Evolutionary conservation across 2,888 invertebrate genomes (phyloP).

Genomic region (Atrina japonica): DNA sequence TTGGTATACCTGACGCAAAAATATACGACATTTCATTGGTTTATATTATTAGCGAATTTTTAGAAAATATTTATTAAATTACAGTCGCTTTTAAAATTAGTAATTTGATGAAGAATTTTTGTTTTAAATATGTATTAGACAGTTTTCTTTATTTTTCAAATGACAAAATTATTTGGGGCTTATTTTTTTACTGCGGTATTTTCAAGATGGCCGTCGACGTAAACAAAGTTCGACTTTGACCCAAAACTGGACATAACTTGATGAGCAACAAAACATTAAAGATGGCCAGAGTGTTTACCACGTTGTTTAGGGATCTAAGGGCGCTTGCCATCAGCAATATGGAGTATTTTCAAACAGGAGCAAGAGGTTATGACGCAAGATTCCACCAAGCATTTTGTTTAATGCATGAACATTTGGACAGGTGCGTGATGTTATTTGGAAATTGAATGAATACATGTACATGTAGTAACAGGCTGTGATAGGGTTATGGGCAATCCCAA

Average conservation of each 20-base stretch:
- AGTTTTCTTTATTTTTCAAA: too few species aligned
- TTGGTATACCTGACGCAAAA: background rate
- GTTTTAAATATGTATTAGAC: too few species aligned
- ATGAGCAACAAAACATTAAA: conserved; percentile 1
- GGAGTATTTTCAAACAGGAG: conserved; percentile 75
- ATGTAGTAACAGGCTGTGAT: too few species aligned
- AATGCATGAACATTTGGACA: conserved; percentile 85
- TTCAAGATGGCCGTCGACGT: conserved; percentile 47
- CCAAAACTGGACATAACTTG: background rate
- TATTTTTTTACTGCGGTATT: conserved; percentile 16
- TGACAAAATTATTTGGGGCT: background rate
- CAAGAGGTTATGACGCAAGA: conserved; percentile 68
- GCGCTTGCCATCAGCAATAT: conserved; percentile 72
- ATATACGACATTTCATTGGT: conserved; percentile 5
- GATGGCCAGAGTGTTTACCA: conserved; percentile 47
- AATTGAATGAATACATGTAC: background rate
- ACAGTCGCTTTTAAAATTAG: too few species aligned
- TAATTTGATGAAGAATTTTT: too few species aligned
- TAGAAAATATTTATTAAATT: too few species aligned
- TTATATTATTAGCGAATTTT: too few species aligned
- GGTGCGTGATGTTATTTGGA: background rate
- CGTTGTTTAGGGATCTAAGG: conserved; percentile 72
- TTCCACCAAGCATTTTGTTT: conserved; percentile 74
- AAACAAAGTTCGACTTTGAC: conserved; percentile 43
- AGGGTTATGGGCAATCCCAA: too few species aligned